Base-by-base conservation (phyloP, 2,888 invertebrate genomes). In the Drosophila merina region DNA sequence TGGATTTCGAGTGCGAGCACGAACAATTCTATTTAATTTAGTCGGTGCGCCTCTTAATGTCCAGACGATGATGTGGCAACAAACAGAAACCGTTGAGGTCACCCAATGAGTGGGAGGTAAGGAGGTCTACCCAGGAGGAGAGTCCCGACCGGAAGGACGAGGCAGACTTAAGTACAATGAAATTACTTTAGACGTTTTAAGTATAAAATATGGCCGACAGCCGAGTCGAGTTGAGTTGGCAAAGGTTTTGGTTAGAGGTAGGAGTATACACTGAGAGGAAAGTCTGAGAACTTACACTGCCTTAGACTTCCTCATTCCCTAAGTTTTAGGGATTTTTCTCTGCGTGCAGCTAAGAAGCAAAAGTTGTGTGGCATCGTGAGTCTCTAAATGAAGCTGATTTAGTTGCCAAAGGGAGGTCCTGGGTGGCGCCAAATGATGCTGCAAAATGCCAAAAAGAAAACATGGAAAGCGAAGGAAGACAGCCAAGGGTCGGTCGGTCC, bases 161-260 rank as follows among this genome's bases (percentile, higher is more conserved):
- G 33, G n/a, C 44, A 31, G 58, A 71, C 70, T 74, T 87, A 87
- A 82, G 87, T 76, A 82, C 79, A 87, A 78, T 74, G 73, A 82
- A 82, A 85, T 82, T 76, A 85, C 88, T 87, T 82, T 81, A 67
- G 85, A 81, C 88, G 85, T 82, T 86, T 81, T 85, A 87, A 82
- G 82, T 86, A 82, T 85, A 82, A 87, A 87, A 82, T 85, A 82
- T 87, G 86, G 74, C 86, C 76, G 87, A 82, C 87, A 87, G 88
- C 71, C 68, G 80, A 72, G 56, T 56, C 7, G 44, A 66, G 56
- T 57, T 12, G 20, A 49, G 36, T 68, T 47, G 33, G 33, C 33
- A 33, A n/a, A 12, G 36, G 20, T 8, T 45, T 40, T 30, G 31
- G 56, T 31, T 20, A 56, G 56, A 40, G 67, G 30, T 25, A 8